Evolutionary conservation across 2,888 invertebrate genomes (phyloP), one percentile per base, ranked within the genome.

Genomic region (Rhingia rostrata): DNA sequence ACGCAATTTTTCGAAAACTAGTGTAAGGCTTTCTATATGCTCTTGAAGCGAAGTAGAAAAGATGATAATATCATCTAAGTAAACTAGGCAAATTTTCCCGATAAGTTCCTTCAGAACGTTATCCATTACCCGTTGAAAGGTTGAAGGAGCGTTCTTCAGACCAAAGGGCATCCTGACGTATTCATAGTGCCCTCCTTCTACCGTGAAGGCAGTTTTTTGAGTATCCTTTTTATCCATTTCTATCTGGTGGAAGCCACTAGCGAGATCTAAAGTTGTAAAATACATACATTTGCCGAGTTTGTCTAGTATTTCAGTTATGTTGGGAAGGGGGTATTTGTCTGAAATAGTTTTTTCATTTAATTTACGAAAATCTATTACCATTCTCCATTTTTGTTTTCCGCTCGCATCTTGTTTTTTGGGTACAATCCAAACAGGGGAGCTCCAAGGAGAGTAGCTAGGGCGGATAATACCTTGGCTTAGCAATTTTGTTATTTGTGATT

Each of bases 241-340:
- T 2, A 90, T 88, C 70, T 90, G 89, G 58, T 88, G 88, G 60
- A 89, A 90, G 0, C 89, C 90, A 39, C 85, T 86, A 0, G 89
- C 88, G 5, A 89, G 64, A 67, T 90, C 89, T 4, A 90, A 56
- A 0, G 87, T 88, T 0, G 88, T 87, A 67, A 90, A 90, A 58
- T 88, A 89, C 32, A 87, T 63, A 53, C 87, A 87, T 64, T 86
- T 81, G 1, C 89, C 89, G 37, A 89, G 56, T 72, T 88, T 87
- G 54, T 90, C 88, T 32, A 90, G 70, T 4, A 90, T 86, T 12
- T 90, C 89, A 2, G 86, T 81, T 22, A 22, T 22, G 22, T 22
- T 22, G 1, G 22, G 22, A 22, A 22, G 22, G 22, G 22, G 22
- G 22, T 22, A 22, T 22, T 22, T 22, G 2, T 22, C 22, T 22